Evolutionary conservation across 1,140 invertebrate genomes (phyloP).

Genomic region (Paraescarpia echinospica): DNA sequence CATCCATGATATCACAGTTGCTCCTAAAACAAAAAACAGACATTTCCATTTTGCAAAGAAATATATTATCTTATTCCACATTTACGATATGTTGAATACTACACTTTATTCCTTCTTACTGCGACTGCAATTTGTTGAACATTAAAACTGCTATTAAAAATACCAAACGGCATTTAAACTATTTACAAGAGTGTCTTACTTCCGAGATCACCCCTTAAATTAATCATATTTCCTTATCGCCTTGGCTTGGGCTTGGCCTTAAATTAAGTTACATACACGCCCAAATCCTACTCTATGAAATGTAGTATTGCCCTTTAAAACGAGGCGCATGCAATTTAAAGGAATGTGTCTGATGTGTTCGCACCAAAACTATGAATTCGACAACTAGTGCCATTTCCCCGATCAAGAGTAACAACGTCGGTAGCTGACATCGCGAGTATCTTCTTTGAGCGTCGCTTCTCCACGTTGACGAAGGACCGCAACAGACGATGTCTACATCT

Average conservation of each 20-base stretch:
- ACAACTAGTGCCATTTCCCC: background rate
- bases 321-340: background rate
- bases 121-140: background rate
- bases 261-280: no score
- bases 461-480: background rate
- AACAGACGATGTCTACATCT: background rate
- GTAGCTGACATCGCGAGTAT: background rate
- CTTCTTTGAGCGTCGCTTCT: background rate
- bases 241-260: no score
- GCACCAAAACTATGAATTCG: background rate
- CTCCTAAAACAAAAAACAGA: conserved; percentile 65
- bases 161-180: background rate
- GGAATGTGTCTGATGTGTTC: background rate
- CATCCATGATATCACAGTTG: conserved; percentile 90
- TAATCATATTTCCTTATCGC: no score
- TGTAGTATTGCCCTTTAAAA: background rate
- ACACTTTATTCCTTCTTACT: background rate
- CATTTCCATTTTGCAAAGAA: background rate
- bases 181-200: background rate
- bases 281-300: background rate
- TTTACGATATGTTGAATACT: background rate
- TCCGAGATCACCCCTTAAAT: background rate
- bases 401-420: background rate
- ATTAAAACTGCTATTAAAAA: background rate
- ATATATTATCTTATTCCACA: background rate